Evolutionary conservation across 2,888 invertebrate genomes (phyloP).

Genomic region (Dione vanillae): DNA sequence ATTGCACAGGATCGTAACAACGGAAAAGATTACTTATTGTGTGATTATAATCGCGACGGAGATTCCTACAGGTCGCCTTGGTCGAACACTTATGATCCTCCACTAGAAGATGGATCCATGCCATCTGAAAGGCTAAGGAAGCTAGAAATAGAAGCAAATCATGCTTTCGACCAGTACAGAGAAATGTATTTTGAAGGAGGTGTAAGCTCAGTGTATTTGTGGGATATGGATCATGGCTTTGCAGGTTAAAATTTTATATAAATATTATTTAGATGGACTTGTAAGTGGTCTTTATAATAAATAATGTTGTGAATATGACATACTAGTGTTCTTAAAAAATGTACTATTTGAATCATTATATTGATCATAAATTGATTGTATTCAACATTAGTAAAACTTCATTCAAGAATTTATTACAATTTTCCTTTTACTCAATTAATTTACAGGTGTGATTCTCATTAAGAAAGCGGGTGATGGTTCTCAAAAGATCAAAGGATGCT

Average conservation of each 20-base stretch:
- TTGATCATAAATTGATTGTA: too few relatives aligned
- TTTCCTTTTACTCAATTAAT: not conserved
- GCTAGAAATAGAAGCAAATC: constrained; percentile 98
- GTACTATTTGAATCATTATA: too few relatives aligned
- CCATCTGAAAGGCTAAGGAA: constrained; percentile 98
- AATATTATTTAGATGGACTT: constrained; percentile 5
- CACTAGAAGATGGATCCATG: constrained; percentile 98
- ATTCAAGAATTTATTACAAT: too few relatives aligned
- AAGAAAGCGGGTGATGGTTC: constrained; percentile 99
- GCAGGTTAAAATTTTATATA: constrained; percentile 85
- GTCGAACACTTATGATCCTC: constrained; percentile 99
- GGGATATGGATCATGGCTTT: constrained; percentile 99
- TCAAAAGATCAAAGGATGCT: constrained; percentile 99
- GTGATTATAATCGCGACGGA: constrained; percentile 99
- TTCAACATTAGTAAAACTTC: too few relatives aligned
- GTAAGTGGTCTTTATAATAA: too few relatives aligned
- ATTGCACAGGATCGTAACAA: constrained; percentile 97
- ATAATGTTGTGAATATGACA: too few relatives aligned
- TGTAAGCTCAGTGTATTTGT: constrained; percentile 99
- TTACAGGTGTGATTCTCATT: constrained; percentile 96
- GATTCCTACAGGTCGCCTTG: constrained; percentile 99
- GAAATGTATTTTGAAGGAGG: constrained; percentile 99
- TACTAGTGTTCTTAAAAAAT: too few relatives aligned
- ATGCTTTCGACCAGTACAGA: constrained; percentile 99
- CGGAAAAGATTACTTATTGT: constrained; percentile 98